phyloP scores from a whole-genome alignment of 2,797 vertebrate species.

The Petrocephalus sullivani region DNA sequence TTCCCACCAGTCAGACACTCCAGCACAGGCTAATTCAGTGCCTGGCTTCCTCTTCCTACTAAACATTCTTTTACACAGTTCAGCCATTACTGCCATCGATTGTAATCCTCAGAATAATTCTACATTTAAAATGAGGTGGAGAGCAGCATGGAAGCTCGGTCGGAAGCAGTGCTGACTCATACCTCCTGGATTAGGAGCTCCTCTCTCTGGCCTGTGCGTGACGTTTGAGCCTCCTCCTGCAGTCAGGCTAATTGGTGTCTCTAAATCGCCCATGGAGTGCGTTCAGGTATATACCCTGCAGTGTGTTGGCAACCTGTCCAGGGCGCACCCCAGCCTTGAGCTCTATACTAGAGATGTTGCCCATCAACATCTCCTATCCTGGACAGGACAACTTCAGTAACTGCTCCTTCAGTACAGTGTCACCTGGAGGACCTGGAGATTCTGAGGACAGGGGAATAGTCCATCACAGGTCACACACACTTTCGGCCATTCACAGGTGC shows the following conservation, averaged over 20 bases:
- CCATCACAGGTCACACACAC: background rate
- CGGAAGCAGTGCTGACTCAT: background rate
- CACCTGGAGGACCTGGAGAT: background rate
- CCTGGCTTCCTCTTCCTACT: background rate
- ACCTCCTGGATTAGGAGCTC: background rate
- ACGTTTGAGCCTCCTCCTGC: background rate
- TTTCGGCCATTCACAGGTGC: background rate
- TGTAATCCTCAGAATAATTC: background rate
- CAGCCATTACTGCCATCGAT: background rate
- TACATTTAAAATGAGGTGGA: background rate
- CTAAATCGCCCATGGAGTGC: background rate
- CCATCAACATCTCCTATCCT: background rate
- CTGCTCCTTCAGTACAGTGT: background rate
- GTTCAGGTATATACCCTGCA: background rate
- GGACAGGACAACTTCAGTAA: background rate
- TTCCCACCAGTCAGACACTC: background rate
- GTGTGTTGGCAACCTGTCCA: background rate
- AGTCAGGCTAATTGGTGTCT: constrained; percentile 4
- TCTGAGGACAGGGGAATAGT: background rate
- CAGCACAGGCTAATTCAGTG: background rate
- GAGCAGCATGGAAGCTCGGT: background rate
- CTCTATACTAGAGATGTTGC: background rate
- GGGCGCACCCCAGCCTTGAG: background rate
- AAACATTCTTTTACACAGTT: background rate
- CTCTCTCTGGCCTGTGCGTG: background rate